Conservation (phyloP, 2,113 vertebrate genomes). For the Rhabdornis inornatus region DNA sequence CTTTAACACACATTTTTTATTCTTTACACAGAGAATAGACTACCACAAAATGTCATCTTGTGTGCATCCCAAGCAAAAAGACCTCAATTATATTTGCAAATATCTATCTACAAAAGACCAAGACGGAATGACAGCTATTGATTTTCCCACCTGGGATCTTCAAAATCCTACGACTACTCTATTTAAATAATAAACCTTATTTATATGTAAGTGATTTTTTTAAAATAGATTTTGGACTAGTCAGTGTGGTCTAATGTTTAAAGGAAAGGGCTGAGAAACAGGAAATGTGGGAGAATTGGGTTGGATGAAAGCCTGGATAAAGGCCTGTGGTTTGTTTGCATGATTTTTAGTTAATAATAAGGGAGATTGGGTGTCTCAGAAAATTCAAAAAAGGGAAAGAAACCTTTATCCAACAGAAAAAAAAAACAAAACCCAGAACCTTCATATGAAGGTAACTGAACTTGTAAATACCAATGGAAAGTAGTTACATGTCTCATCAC, state of each 20-base stretch:
- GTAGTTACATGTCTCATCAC: neutral
- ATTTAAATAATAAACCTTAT: neutral
- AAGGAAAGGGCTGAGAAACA: constrained; percentile 52
- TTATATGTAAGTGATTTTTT: neutral
- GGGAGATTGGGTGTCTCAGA: constrained; percentile 8
- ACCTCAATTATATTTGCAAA: neutral
- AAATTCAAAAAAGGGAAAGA: constrained; percentile 21
- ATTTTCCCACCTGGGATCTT: constrained; percentile 8
- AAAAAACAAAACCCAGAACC: neutral
- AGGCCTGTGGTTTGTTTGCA: constrained; percentile 38
- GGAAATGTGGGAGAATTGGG: constrained; percentile 35
- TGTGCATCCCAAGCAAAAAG: neutral
- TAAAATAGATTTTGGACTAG: constrained; percentile 28
- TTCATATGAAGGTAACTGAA: neutral
- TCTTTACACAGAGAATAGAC: neutral
- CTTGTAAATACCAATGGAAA: neutral
- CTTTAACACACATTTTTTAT: neutral
- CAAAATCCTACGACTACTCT: neutral
- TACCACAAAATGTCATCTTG: neutral
- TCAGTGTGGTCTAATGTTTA: constrained; percentile 35
- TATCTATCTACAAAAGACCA: neutral
- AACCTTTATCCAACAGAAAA: neutral
- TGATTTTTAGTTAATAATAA: constrained; percentile 47
- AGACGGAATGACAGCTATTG: neutral
- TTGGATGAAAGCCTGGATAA: constrained; percentile 54